These are phyloP conservation scores for Eunapius fragilis DNA, from an alignment of 37 sponge, comb jelly and placozoan genomes.

Conservation along the genomic window DNA sequence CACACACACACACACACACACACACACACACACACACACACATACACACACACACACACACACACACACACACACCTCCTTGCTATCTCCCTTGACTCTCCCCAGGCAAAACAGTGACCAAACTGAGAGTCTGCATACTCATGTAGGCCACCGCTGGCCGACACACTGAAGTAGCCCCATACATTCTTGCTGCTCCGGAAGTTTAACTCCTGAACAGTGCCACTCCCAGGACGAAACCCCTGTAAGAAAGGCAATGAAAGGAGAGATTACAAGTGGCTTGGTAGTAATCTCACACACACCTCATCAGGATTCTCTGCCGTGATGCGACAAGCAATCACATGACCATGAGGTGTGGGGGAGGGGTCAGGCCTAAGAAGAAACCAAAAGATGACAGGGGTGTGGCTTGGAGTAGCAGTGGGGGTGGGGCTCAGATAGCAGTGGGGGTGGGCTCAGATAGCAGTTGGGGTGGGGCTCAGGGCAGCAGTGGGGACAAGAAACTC, in stretches of 20 bases:
- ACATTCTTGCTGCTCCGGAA: slow-evolving; percentile 96
- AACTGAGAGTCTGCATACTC: slow-evolving; percentile 99
- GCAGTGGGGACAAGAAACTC: too few relatives aligned
- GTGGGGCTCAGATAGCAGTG: too few relatives aligned
- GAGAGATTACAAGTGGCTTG: background rate
- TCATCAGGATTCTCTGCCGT: slow-evolving; percentile 99
- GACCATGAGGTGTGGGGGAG: slow-evolving; percentile 86
- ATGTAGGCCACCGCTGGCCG: slow-evolving; percentile 95
- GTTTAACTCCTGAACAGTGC: slow-evolving; percentile 93
- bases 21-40: too few relatives aligned
- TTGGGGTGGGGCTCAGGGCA: too few relatives aligned
- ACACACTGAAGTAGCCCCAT: slow-evolving; percentile 99
- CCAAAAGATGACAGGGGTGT: too few relatives aligned
- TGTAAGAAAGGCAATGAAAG: too few relatives aligned
- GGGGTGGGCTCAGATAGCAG: too few relatives aligned
- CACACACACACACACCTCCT: slow-evolving; percentile 28
- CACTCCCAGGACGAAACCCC: slow-evolving; percentile 95
- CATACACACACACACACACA: too few relatives aligned
- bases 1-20: too few relatives aligned
- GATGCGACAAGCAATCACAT: slow-evolving; percentile 97
- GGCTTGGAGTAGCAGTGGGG: too few relatives aligned
- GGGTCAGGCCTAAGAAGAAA: slow-evolving; percentile 54
- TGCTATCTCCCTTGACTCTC: slow-evolving; percentile 91
- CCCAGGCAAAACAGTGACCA: slow-evolving; percentile 98
- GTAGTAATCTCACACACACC: slow-evolving; percentile 18